These are phyloP conservation scores for Apostichopus japonicus DNA, from an alignment of 35 echinoderm and acorn worm species.

Conservation along the genomic window DNA sequence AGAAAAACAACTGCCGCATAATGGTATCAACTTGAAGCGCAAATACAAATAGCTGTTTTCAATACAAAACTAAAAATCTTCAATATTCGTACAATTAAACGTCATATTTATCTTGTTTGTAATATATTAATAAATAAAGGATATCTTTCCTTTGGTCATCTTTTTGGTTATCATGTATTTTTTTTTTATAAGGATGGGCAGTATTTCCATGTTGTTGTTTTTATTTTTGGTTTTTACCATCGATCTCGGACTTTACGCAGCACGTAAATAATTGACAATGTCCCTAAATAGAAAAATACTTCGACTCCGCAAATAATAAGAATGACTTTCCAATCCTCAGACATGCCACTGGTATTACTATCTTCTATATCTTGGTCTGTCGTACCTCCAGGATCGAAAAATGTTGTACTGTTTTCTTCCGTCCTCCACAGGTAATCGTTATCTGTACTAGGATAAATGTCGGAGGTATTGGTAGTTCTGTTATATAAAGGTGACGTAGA, in stretches of 20 bases:
- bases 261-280: conserved; percentile 49
- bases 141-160: too few relatives aligned
- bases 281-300: conserved; percentile 49
- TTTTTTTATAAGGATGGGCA: too few relatives aligned
- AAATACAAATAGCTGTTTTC: too few relatives aligned
- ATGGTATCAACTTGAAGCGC: too few relatives aligned
- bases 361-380: background rate
- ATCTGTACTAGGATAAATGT: background rate
- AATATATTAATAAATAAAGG: too few relatives aligned
- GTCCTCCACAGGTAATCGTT: background rate
- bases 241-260: conserved; percentile 39
- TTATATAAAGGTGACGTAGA: background rate
- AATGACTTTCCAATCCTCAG: conserved; percentile 45
- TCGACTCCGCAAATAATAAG: conserved; percentile 37
- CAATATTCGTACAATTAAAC: too few relatives aligned
- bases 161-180: too few relatives aligned
- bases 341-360: background rate
- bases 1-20: too few relatives aligned
- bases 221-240: background rate
- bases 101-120: too few relatives aligned
- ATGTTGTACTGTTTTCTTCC: background rate
- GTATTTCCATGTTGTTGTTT: too few relatives aligned
- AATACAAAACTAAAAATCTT: too few relatives aligned
- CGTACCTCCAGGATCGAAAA: conserved; percentile 35
- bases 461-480: background rate